Evolutionary conservation across 2,888 invertebrate genomes (phyloP), one percentile per base, ranked within the genome.

Genomic region (Callimorpha dominula): DNA sequence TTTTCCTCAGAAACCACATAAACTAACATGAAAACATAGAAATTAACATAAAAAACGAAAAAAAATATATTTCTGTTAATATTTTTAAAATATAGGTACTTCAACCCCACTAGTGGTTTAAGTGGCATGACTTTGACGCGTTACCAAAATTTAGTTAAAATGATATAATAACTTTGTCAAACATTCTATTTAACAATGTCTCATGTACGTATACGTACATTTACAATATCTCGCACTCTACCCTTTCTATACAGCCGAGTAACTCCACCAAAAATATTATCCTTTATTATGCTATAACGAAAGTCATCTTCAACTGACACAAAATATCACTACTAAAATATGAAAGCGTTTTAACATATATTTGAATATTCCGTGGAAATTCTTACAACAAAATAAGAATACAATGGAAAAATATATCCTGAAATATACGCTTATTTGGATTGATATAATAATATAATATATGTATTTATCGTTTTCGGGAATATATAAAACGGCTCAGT

Each of bases 341-440:
- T 79, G 71, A 78, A 83, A 75, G 73, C 63, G 57, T 75, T 79
- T 76, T 78, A 81, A 81, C 82, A 83, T 81, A 81, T 83, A 81
- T 83, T 72, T 83, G 73, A 81, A 81, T 82, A 79, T 79, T 75
- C 73, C 69, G 72, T 68, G 52, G 69, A 57, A 76, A 74, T 81
- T 77, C 65, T 54, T 70, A 81, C 76, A 74, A 80, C 75, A 64
- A 72, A 65, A 68, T 20, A 42, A 57, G 69, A 71, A 79, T 73
- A 82, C 74, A 81, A 79, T 74, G 79, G 72, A 72, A 65, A 76
- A 78, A 57, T 20, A 57, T 72, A 65, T 9, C 62, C 14, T 67
- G 31, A 63, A 74, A 75, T 77, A 74, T 67, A 73, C 74, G 75
- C 78, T 84, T 80, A 74, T 74, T 66, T 74, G 73, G 63, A 71